Evolutionary conservation across 2,113 vertebrate genomes (phyloP).

Genomic region (Bujurquina vittata): DNA sequence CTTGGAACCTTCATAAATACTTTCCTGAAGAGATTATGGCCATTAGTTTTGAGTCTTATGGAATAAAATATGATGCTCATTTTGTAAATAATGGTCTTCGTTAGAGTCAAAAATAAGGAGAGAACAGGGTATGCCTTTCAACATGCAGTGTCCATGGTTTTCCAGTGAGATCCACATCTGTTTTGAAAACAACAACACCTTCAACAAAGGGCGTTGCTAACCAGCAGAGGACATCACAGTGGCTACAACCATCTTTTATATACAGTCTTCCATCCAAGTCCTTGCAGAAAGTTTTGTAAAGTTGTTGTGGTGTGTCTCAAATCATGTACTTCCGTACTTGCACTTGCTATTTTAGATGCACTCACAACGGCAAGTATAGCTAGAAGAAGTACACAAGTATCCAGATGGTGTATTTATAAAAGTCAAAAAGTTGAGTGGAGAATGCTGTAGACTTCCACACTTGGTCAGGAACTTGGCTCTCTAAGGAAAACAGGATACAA

Average conservation of each 20-base stretch:
- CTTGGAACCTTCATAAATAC: neutral
- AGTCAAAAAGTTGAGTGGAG: neutral
- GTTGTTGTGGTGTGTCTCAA: neutral
- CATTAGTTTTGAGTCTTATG: neutral
- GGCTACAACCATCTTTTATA: neutral
- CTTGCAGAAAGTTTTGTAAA: neutral
- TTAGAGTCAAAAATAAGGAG: neutral
- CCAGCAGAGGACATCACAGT: neutral
- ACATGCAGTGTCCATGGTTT: no score
- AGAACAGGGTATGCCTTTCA: neutral
- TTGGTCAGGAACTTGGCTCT: neutral
- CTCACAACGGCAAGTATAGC: neutral
- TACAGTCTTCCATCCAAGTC: conserved; percentile 1
- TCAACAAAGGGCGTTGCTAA: neutral
- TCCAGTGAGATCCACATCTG: neutral
- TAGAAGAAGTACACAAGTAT: neutral
- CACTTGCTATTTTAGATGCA: neutral
- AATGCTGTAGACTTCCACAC: neutral
- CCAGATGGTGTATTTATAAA: neutral
- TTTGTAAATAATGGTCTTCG: neutral
- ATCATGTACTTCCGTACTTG: neutral
- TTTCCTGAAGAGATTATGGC: neutral
- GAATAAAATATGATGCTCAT: neutral
- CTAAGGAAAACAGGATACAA: neutral
- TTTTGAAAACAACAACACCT: neutral